phyloP scores from a whole-genome alignment of 2,797 vertebrate genomes.

The Protosalanx chinensis region DNA sequence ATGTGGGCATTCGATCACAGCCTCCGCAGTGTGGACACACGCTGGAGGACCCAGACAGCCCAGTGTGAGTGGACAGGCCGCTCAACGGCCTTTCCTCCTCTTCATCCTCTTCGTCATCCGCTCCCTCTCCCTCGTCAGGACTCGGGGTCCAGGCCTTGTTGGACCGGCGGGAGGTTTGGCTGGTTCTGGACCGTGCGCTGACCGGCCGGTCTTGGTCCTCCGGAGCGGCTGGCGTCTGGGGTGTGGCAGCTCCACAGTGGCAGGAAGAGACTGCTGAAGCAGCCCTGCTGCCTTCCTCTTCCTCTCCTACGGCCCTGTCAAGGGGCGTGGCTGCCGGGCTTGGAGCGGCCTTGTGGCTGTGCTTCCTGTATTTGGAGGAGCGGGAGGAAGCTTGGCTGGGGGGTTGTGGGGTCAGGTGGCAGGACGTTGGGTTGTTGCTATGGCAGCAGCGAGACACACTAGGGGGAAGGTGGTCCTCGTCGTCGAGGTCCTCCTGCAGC shows the following conservation, averaged over 20 bases:
- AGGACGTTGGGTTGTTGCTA: constrained; percentile 42
- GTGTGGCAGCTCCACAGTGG: constrained; percentile 35
- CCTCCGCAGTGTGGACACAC: constrained; percentile 64
- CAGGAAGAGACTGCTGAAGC: constrained; percentile 47
- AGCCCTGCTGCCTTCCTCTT: constrained; percentile 25
- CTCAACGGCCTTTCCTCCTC: constrained; percentile 39
- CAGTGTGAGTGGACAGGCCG: constrained; percentile 49
- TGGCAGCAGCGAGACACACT: constrained; percentile 69
- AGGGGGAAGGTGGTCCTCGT: constrained; percentile 65
- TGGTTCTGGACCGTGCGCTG: constrained; percentile 39
- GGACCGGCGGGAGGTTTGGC: constrained; percentile 42
- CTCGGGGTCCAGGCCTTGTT: constrained; percentile 30
- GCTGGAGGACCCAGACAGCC: constrained; percentile 41
- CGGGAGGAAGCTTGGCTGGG: constrained; percentile 28
- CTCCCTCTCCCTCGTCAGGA: constrained; percentile 32
- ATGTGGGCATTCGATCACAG: constrained; percentile 39
- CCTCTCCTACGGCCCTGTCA: constrained; percentile 1
- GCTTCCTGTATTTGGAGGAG: constrained; percentile 30
- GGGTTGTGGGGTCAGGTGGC: constrained; percentile 13
- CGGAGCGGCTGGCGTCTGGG: not conserved
- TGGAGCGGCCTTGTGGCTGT: constrained; percentile 16
- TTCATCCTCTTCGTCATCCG: constrained; percentile 51
- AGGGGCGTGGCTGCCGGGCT: constrained; percentile 15
- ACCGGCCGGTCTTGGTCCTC: constrained; percentile 31
- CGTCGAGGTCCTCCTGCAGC: constrained; percentile 70